Evolutionary conservation across 2,113 vertebrate species (phyloP), one percentile per base, ranked within the genome.

Genomic region (Otis tarda): DNA sequence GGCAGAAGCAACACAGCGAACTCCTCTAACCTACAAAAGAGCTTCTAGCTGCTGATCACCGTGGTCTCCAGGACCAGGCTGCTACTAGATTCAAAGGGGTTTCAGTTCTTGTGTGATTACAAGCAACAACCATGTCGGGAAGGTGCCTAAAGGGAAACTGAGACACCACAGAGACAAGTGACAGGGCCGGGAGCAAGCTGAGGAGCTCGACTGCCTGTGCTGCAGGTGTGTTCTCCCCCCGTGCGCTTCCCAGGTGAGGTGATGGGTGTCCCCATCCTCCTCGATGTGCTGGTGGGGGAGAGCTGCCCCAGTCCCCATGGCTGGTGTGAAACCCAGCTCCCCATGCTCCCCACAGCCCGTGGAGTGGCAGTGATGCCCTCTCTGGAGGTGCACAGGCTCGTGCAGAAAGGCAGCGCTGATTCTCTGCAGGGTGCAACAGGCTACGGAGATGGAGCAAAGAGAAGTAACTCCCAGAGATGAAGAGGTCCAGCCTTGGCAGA

Each of bases 221-320:
- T 2, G 8, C 14, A 67, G 41, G 4, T 73, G n/a, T 73, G 76
- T 4, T 73, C 4, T 87, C 30, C 27, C 20, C 7, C 17, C 4
- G 8, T 4, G 30, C 1, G 0, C 14, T 71, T 35, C 31, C 57
- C 41, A 19, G 55, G 6, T 39, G 59, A 77, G 50, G 8, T 45
- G 63, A 79, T 35, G 35, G 15, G 7, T 85, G 10, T 90, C 30
- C 61, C 15, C 24, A 7, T 57, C 16, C 27, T 93, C 21, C 45
- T 12, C 1, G 2, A 23, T 14, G 41, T 69, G 67, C 43, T 77
- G 89, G 12, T 35, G 12, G 21, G 49, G 37, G 35, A 47, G 2
- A 50, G 2, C 35, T 56, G 55, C 0, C 1, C 33, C 1, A 1
- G 6, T 74, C 50, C 50, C 33, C 8, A 1, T 0, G 16, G 20